Evolutionary conservation across 2,797 vertebrate species (phyloP).

Genomic region (Bryconaethiops microstoma): DNA sequence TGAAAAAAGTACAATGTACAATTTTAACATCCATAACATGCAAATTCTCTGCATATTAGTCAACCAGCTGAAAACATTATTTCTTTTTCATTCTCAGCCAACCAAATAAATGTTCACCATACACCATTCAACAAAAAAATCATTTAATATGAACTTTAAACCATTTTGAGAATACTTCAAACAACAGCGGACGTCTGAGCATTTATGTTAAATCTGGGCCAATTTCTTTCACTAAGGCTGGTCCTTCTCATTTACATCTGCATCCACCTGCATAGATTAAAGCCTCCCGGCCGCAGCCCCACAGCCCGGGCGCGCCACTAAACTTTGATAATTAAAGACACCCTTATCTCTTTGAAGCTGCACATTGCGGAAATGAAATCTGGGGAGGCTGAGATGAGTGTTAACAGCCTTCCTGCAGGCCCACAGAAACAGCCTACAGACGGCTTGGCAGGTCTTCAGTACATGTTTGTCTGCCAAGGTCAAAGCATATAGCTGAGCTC

Average conservation of each 20-base stretch:
- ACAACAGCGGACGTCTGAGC: background rate
- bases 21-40: background rate
- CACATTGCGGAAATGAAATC: conserved; percentile 38
- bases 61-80: background rate
- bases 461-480: background rate
- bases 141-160: background rate
- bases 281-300: background rate
- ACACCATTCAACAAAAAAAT: background rate
- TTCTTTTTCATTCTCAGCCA: background rate
- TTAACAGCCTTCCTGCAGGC: conserved; percentile 6
- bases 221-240: background rate
- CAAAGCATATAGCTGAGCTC: background rate
- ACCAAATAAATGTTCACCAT: too few species aligned
- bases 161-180: background rate
- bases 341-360: conserved; percentile 45
- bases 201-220: background rate
- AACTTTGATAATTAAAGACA: conserved; percentile 39
- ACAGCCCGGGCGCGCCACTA: background rate
- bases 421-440: conserved; percentile 1
- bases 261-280: conserved; percentile 33
- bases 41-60: background rate
- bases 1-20: conserved; percentile 3
- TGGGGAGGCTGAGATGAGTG: background rate
- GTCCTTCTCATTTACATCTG: conserved; percentile 7
- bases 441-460: background rate